Evolutionary conservation across 2,797 vertebrate genomes (phyloP).

Genomic region (Sciaenops ocellatus): DNA sequence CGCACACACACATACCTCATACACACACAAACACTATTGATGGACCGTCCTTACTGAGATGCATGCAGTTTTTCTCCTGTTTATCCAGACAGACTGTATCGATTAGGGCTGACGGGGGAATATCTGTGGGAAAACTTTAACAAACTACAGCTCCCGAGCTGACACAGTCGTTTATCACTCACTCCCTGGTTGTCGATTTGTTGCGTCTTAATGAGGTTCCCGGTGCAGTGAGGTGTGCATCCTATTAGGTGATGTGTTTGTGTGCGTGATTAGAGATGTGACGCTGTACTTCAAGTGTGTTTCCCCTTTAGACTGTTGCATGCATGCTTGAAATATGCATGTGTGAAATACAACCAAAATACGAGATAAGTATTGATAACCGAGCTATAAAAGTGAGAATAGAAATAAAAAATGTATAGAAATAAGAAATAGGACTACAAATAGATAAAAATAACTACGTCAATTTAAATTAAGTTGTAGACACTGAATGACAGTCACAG

Average conservation of each 20-base stretch:
- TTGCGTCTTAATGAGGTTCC: constrained; percentile 24
- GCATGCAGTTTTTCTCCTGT: constrained; percentile 26
- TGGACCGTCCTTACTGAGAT: too few species aligned
- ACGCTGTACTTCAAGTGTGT: background rate
- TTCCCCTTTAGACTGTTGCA: background rate
- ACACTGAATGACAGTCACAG: too few species aligned
- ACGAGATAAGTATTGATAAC: background rate
- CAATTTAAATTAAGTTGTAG: too few species aligned
- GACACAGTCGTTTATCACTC: constrained; percentile 43
- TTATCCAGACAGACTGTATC: constrained; percentile 56
- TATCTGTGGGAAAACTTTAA: constrained; percentile 43
- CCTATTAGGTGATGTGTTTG: background rate
- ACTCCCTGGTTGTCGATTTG: constrained; percentile 17
- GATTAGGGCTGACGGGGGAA: constrained; percentile 46
- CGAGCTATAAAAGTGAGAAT: too few species aligned
- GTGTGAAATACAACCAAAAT: background rate
- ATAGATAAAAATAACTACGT: too few species aligned
- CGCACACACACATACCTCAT: background rate
- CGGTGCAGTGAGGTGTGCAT: background rate
- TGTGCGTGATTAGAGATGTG: background rate
- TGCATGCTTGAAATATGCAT: background rate
- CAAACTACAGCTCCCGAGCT: constrained; percentile 25
- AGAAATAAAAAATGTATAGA: background rate
- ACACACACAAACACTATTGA: background rate
- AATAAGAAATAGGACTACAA: background rate